Base-by-base conservation (phyloP, 2,113 vertebrate species). In the Hemibagrus wyckioides region DNA sequence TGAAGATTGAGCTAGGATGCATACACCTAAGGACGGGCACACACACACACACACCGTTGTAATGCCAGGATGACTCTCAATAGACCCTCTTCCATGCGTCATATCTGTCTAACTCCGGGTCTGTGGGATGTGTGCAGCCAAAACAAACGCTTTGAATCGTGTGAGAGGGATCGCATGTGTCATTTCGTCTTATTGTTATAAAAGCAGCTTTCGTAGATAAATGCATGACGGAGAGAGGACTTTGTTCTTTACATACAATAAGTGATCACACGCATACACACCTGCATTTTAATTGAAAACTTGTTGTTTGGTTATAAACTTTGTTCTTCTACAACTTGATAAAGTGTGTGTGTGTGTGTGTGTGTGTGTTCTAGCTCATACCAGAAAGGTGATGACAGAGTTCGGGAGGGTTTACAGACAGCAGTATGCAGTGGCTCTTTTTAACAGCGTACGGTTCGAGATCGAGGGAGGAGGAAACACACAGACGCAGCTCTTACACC, bases 361-460 rank as follows among this genome's bases (percentile, higher is more conserved):
- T 85, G n/a, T 88, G 5, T 86, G 28, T 67, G 4, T 94, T 61
- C 69, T 91, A 99, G 98, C 94, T 88, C 95, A 86, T 80, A 98
- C 97, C 0, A 89, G 91, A 50, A 94, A 93, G 86, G 94, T 97
- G 90, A 95, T 99, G 93, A 91, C 85, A 0, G 95, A 98, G 87
- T 99, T 99, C 33, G 89, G 96, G 36, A 91, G 67, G 0, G 93
- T 96, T 86, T 99, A 97, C 0, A 89, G 93, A 92, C 96, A 98
- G 92, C 98, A 99, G 92, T 98, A 97, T 3, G 96, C 96, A 0
- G 96, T 99, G 0, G 96, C 97, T 0, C 96, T 99, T 83, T 99
- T 99, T 95, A 98, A 96, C 94, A 97, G 95, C 13, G 95, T 98
- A 80, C 97, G 98, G 44, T 97, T 94, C 13, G 98, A 99, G 92